These are phyloP conservation scores for Microcebus lehilahytsara DNA, from an alignment of 2,113 vertebrate genomes.

Conservation along the genomic window DNA sequence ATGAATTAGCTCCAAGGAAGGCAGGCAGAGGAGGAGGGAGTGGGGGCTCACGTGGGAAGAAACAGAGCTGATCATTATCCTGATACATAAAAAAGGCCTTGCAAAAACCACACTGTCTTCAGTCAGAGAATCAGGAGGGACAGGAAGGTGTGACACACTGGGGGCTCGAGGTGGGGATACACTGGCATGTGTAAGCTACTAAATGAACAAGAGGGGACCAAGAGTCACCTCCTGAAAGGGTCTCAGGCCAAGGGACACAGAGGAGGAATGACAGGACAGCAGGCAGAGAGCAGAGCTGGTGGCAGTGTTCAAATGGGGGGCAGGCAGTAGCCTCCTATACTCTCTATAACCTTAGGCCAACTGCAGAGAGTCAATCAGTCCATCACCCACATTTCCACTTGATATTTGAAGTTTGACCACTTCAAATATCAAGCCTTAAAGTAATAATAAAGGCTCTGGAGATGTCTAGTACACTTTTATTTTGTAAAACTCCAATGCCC, in stretches of 20 bases:
- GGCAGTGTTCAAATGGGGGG: accelerated
- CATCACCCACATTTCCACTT: not conserved
- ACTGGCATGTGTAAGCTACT: not conserved
- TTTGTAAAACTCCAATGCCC: not conserved
- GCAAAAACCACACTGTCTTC: not conserved
- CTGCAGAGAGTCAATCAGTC: not conserved
- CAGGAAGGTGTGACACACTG: not conserved
- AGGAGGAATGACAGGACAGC: not conserved
- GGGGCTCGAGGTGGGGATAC: not conserved
- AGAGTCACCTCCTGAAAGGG: not conserved
- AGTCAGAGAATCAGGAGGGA: not conserved
- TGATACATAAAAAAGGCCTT: conserved; percentile 15
- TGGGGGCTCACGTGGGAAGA: conserved; percentile 58
- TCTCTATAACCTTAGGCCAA: not conserved
- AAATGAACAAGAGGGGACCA: not conserved
- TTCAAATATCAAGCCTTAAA: not conserved
- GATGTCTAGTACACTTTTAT: not conserved
- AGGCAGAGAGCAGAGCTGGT: not conserved
- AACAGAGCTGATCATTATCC: not conserved
- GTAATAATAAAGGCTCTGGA: not conserved
- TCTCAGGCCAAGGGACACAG: not conserved
- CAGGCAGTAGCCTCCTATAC: not conserved
- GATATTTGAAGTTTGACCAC: not conserved
- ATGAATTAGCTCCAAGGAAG: conserved; percentile 79
- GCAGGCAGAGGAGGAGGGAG: conserved; percentile 30